Conservation (phyloP, 2,888 invertebrate genomes). For the Corythucha ciliata region DNA sequence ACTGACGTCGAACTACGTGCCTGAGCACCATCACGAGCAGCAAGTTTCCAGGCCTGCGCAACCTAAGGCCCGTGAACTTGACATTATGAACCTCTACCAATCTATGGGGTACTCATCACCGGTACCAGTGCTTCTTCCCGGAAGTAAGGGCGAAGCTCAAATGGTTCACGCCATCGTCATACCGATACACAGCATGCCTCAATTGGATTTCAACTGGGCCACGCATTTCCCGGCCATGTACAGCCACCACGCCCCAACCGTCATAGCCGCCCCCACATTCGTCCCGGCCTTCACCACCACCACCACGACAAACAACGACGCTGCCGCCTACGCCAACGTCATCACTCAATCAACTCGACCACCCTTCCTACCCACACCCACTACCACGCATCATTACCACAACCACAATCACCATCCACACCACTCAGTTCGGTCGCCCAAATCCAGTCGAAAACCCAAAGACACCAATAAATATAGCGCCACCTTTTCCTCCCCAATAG, state of each 20-base stretch:
- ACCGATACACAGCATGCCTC: constrained; percentile 23
- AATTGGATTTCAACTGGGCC: constrained; percentile 19
- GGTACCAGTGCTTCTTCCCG: constrained; percentile 27
- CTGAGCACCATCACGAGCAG: constrained; percentile 1
- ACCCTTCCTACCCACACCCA: background rate
- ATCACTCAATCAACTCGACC: background rate
- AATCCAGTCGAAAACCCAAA: constrained; percentile 17
- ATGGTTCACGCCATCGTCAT: constrained; percentile 30
- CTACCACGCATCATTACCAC: constrained; percentile 1
- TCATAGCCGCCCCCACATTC: constrained; percentile 1
- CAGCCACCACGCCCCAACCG: background rate
- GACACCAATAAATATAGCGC: constrained; percentile 22
- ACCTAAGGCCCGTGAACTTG: constrained; percentile 12
- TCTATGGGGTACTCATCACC: constrained; percentile 24
- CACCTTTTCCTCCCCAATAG: constrained; percentile 22
- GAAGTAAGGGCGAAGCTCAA: constrained; percentile 25
- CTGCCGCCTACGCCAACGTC: too few relatives aligned
- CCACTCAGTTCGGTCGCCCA: constrained; percentile 9
- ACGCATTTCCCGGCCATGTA: constrained; percentile 6
- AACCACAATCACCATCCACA: background rate
- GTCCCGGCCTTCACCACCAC: background rate
- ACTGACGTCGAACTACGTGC: constrained; percentile 5
- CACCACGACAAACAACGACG: too few relatives aligned
- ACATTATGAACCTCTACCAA: constrained; percentile 23
- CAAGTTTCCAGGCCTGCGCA: background rate